A percentile compares a stretch with the other conserved stretches of the same genome.
Evolutionary conservation across 2,888 invertebrate genomes (phyloP).

Genomic region (Xestia sexstrigata): DNA sequence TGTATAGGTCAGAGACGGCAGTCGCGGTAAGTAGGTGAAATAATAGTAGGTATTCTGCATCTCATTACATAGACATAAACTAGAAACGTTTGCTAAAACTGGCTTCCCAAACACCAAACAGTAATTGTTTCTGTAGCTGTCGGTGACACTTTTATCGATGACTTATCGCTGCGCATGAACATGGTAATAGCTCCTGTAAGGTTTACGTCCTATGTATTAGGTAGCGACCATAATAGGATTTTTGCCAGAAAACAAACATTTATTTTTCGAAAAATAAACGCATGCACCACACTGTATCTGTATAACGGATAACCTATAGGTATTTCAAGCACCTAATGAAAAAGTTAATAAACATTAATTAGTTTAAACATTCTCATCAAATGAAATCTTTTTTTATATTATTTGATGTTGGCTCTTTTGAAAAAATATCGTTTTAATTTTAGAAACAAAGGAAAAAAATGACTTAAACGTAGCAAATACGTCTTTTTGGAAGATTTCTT

Average conservation of each 20-base stretch:
- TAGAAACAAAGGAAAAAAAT: conserved; percentile 89
- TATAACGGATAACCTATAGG: not conserved
- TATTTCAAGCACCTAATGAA: not conserved
- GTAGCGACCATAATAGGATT: not conserved
- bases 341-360: not conserved
- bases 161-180: no score
- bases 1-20: no score
- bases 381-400: conserved; percentile 59
- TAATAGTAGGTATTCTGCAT: no score
- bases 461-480: conserved; percentile 88
- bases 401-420: conserved; percentile 72
- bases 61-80: no score
- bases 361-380: not conserved
- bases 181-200: no score
- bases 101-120: no score
- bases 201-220: no score
- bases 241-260: no score
- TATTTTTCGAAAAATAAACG: no score
- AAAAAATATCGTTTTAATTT: conserved; percentile 83
- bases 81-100: no score
- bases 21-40: no score
- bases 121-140: no score
- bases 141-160: not conserved
- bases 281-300: not conserved
- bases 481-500: conserved; percentile 88